These are phyloP conservation scores for Antechinus flavipes DNA, from an alignment of 2,113 vertebrate species.

Conservation along the genomic window DNA sequence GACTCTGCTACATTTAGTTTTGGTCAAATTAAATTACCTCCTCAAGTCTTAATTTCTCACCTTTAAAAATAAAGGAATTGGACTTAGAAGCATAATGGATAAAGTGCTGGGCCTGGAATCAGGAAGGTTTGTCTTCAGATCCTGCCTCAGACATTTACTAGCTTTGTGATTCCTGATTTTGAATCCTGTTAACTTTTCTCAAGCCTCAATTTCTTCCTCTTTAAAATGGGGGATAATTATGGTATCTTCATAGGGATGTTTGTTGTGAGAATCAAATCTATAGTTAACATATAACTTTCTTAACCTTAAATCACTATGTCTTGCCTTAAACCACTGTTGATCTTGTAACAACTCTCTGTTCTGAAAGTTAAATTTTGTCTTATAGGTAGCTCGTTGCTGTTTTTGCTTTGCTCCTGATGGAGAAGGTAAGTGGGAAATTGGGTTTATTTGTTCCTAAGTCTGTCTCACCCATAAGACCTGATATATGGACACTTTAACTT, in stretches of 20 bases:
- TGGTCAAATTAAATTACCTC: background rate
- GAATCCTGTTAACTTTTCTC: background rate
- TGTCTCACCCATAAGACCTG: background rate
- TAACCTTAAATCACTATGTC: background rate
- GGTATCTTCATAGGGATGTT: background rate
- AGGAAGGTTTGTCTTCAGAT: background rate
- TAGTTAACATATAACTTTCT: background rate
- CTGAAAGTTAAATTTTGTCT: conserved; percentile 59
- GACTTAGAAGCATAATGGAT: background rate
- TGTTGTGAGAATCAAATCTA: background rate
- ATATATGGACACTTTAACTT: background rate
- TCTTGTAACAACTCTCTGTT: background rate
- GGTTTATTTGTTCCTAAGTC: background rate
- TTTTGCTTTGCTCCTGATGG: conserved; percentile 91
- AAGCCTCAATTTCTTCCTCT: background rate
- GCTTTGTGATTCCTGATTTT: background rate
- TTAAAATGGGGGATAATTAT: background rate
- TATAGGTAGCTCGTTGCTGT: conserved; percentile 95
- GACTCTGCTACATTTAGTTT: background rate
- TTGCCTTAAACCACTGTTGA: background rate
- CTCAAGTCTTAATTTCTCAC: background rate
- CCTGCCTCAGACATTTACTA: background rate
- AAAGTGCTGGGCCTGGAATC: background rate
- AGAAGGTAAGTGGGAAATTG: conserved; percentile 85
- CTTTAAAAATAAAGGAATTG: background rate